Evolutionary conservation across 1,140 invertebrate species (phyloP), one percentile per base, ranked within the genome.

Genomic region (Drosophila nikananu): DNA sequence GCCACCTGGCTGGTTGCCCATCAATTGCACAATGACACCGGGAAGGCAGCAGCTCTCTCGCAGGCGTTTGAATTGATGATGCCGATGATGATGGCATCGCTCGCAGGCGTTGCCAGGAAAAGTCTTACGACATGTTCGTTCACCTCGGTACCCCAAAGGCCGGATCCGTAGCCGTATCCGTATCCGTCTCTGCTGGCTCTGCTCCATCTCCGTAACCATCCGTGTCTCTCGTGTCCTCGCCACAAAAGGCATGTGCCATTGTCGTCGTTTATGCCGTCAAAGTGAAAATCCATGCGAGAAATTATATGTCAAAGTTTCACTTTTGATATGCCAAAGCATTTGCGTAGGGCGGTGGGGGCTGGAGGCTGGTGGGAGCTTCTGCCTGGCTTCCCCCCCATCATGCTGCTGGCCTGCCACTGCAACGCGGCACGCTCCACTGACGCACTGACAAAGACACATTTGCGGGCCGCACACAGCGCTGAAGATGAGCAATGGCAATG

Each of bases 301-400:
- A 87, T 87, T 87, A 89, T 89, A 84, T 89, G 84, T 89, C 84
- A 89, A 89, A 89, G 83, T 87, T 89, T 89, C 84, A 89, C 84
- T 89, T 89, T 89, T 89, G 84, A 89, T 81, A 89, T 89, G 84
- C 74, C 76, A 86, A 82, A 89, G 70, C 81, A 89, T 83, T 80
- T 76, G 74, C 58, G 55, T 13, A 12, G n/a, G 10, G 5, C 9
- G 8, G n/a, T 9, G 25, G 1, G 39, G 30, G 10, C 2, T 9
- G 6, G 9, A 0, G 19, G n/a, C n/a, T n/a, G 23, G 37, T 23
- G n/a, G 32, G 37, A 57, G 63, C 32, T n/a, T 39, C 39, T 54
- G 21, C 35, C 7, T 48, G 51, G 51, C 30, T 32, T 41, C 21
- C 37, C 10, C 63, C n/a, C n/a, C n/a, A n/a, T n/a, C n/a, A 32